Conservation (phyloP, 1,140 invertebrate genomes). For the Thaumatotibia leucotreta region DNA sequence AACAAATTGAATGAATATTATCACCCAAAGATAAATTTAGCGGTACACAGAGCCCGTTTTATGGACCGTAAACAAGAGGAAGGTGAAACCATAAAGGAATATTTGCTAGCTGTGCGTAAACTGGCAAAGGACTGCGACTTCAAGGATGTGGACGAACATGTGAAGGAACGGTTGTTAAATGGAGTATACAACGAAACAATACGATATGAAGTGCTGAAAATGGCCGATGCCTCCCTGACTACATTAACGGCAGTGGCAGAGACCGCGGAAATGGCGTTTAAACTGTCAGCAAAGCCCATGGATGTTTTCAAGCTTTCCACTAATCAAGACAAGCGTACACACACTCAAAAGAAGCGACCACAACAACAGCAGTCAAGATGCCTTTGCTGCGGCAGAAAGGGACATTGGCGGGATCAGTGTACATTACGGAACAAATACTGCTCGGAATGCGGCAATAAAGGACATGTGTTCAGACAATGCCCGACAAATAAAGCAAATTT, state of each 20-base stretch:
- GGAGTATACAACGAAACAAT: no score
- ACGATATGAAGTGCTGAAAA: no score
- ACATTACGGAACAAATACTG: constrained; percentile 17
- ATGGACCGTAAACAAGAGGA: background rate
- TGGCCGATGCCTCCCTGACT: background rate
- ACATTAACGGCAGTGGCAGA: background rate
- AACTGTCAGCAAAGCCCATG: background rate
- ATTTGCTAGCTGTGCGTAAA: background rate
- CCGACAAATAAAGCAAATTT: background rate
- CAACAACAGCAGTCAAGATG: background rate
- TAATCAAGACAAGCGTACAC: background rate
- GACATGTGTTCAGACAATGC: constrained; percentile 24
- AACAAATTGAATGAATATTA: background rate
- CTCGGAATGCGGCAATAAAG: constrained; percentile 19
- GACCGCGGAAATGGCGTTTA: background rate
- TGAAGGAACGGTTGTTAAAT: background rate
- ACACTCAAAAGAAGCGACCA: background rate
- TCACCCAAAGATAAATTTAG: background rate
- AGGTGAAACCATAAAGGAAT: background rate
- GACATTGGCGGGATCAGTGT: constrained; percentile 11
- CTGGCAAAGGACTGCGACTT: background rate
- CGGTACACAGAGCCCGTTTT: background rate
- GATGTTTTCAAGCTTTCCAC: background rate
- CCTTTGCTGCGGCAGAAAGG: constrained; percentile 12
- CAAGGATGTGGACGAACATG: background rate